Evolutionary conservation across 2,888 invertebrate species (phyloP), one percentile per base, ranked within the genome.

Genomic region (Halictus ligatus): DNA sequence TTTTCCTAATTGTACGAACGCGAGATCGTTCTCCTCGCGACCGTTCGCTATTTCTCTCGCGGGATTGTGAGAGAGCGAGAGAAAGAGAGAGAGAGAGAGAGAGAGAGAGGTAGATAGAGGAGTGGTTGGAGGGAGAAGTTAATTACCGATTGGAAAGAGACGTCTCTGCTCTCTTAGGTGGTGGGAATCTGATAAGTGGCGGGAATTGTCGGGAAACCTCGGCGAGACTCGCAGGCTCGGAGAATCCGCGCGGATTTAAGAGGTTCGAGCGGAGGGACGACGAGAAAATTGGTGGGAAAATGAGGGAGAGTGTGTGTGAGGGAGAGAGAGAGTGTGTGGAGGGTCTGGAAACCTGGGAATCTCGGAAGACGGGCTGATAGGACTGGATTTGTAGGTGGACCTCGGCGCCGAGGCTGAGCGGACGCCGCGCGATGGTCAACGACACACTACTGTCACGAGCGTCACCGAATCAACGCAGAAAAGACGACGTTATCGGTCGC

Each of bases 401-500:
- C 88, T 82, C 88, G 81, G 21, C 48, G 40, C 8, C 83, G 84
- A 86, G 85, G 80, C 79, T 35, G 83, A 88, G 86, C 86, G 85
- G 83, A 80, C 79, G 88, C 71, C 54, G 54, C 64, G 54, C 85
- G 83, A 73, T 90, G 85, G 90, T 90, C 88, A 90, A 90, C 85
- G 90, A 88, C 90, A 86, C 88, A 91, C 92, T 92, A 78, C 85
- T 83, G 79, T 69, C 75, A 76, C 81, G 29, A 67, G 54, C 72
- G 48, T 73, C 74, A 81, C 71, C 75, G 74, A 87, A 85, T 84
- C 83, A 75, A 50, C 71, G 81, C 48, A 84, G 85, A 87, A 88
- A 78, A 89, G 72, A 78, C 78, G 64, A 67, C 84, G 89, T 91
- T 92, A 92, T 91, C 92, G 72, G 72, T 54, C 35, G 73, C 18